Evolutionary conservation across 2,888 invertebrate species (phyloP), one percentile per base, ranked within the genome.

Genomic region (Dioctria linearis): DNA sequence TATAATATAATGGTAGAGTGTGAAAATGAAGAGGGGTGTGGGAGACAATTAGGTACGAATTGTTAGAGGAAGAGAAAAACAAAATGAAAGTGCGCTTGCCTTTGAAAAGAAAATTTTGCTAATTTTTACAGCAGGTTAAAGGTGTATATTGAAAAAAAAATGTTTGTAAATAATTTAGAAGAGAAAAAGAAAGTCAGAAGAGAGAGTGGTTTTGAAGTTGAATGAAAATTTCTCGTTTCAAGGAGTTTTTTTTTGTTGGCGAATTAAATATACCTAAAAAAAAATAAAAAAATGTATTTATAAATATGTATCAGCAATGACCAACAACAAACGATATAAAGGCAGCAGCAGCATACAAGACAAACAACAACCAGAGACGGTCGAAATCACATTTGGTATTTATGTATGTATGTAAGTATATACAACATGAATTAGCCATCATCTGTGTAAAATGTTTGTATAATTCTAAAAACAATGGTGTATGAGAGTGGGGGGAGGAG

Each of bases 261-360:
- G 37, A 5, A 37, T 76, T 25, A 63, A 40, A 49, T 25, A 25
- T 40, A 57, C 43, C 59, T 76, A 57, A 63, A 76, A 76, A 75
- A 76, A 39, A 76, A 59, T 54, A 37, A 59, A 43, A 76, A 51
- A 63, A 63, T 63, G 51, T 76, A 37, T 25, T 25, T 25, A 25
- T 39, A 63, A 63, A 76, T 63, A 25, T 54, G n/a, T 69, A 75
- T 59, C 51, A 76, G 57, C 76, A 76, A 76, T 63, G 63, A 63
- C 76, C 76, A 76, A 76, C 76, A 76, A 76, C 76, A 76, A 61
- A 76, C 61, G 46, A 63, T 46, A 54, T 40, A 76, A 76, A 63
- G 76, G 76, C 63, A 61, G 76, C 76, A 76, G 63, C 61, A 25
- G 25, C 25, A 25, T 25, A 25, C 76, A 61, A 46, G 46, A 63